A percentile compares a stretch with the other conserved stretches of the same genome.
phyloP scores from a whole-genome alignment of 2,113 vertebrate genomes.

The Numenius arquata region DNA sequence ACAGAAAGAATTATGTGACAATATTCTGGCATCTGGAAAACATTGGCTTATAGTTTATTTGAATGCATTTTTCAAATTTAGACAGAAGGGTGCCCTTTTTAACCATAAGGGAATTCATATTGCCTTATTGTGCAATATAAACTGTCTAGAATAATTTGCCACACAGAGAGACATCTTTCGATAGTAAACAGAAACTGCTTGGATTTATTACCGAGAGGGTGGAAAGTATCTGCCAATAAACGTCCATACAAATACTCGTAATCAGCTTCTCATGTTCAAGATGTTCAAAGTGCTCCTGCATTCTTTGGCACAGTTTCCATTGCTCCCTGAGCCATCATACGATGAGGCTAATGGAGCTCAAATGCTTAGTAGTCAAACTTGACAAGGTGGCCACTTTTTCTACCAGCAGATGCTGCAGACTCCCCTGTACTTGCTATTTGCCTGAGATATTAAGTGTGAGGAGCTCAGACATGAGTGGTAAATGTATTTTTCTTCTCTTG shows the following conservation, averaged over 20 bases:
- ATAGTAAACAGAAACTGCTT: conserved; percentile 36
- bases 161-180: neutral
- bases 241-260: neutral
- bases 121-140: conserved; percentile 43
- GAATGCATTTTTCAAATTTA: conserved; percentile 51
- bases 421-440: neutral
- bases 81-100: conserved; percentile 46
- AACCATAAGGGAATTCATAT: conserved; percentile 36
- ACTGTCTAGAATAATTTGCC: conserved; percentile 45
- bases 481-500: neutral
- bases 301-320: neutral
- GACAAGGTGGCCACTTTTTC: neutral
- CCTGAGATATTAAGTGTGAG: neutral
- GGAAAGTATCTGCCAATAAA: neutral
- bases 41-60: conserved; percentile 52
- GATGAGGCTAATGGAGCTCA: neutral
- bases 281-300: neutral
- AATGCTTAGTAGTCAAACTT: neutral
- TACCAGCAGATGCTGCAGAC: neutral
- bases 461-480: neutral
- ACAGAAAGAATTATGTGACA: conserved; percentile 36
- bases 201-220: neutral
- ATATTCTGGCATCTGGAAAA: conserved; percentile 54
- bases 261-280: neutral
- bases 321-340: neutral